Evolutionary conservation across 2,113 vertebrate species (phyloP), one percentile per base, ranked within the genome.

Genomic region (Strix aluco): DNA sequence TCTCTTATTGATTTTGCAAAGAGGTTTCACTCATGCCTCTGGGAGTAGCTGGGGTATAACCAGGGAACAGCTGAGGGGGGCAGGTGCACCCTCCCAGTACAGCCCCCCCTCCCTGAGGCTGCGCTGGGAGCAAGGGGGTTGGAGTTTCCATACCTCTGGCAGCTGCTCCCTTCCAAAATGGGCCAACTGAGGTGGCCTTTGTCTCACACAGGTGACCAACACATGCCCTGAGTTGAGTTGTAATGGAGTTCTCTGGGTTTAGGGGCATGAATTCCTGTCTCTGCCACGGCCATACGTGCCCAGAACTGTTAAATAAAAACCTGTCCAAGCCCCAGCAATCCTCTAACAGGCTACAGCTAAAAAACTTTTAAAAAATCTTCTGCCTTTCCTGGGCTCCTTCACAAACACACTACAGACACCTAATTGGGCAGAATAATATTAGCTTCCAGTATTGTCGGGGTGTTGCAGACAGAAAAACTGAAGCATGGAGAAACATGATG

Each of bases 271-370:
- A 91, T 85, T 7, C 2, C 0, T 12, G 10, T 25, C 61, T 27
- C 58, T 73, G 59, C 46, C 59, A 1, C 0, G 15, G 67, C 75
- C 42, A 0, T 0, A 18, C 1, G 5, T 18, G 46, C 30, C 11
- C 72, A 70, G 79, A 59, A n/a, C 47, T 34, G 34, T 13, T 79
- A 42, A 51, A 70, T 54, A 18, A 22, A 23, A 27, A 27, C 42
- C 36, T 12, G 1, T 40, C 36, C 25, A 11, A 9, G 7, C 16
- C 9, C n/a, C 13, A 34, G 79, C 54, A 44, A 18, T 3, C 8
- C 27, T 62, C 66, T 25, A 23, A 4, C 34, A n/a, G 32, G 46
- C 55, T 75, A 27, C 1, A 2, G 59, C 44, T 21, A 14, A 49
- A 86, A 62, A 18, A 7, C 21, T 30, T n/a, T 51, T 1, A 10